Evolutionary conservation across 1,140 invertebrate genomes (phyloP).

Genomic region (Rhopalosiphum maidis): DNA sequence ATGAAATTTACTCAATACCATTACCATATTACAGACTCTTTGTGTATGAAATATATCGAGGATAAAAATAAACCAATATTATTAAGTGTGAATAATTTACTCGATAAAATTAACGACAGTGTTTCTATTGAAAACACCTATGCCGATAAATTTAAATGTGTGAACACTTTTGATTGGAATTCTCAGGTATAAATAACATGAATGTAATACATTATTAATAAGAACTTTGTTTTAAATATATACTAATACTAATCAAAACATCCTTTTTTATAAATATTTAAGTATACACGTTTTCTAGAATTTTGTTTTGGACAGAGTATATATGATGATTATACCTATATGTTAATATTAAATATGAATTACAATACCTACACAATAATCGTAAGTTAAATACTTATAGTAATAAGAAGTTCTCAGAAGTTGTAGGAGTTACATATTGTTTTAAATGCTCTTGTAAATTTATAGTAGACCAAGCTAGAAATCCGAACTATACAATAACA

Average conservation of each 20-base stretch:
- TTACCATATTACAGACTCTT: background rate
- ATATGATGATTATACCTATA: background rate
- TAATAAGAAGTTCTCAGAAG: too few relatives aligned
- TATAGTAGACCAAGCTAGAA: too few relatives aligned
- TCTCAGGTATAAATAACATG: background rate
- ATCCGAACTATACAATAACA: too few relatives aligned
- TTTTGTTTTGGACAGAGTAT: background rate
- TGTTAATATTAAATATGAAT: background rate
- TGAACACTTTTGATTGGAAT: background rate
- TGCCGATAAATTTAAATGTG: background rate
- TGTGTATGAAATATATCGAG: background rate
- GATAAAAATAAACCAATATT: conserved; percentile 6
- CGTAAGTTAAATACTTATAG: too few relatives aligned
- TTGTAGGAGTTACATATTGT: too few relatives aligned
- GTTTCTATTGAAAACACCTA: background rate
- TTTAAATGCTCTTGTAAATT: too few relatives aligned
- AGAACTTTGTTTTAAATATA: background rate
- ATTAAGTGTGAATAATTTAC: background rate
- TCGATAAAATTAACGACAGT: background rate
- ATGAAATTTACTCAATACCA: background rate
- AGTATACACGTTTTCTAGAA: background rate
- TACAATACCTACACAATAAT: background rate
- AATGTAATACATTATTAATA: background rate
- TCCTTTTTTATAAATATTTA: background rate
- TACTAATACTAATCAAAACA: background rate